Evolutionary conservation across 2,888 invertebrate genomes (phyloP).

Genomic region (Callosobruchus maculatus): DNA sequence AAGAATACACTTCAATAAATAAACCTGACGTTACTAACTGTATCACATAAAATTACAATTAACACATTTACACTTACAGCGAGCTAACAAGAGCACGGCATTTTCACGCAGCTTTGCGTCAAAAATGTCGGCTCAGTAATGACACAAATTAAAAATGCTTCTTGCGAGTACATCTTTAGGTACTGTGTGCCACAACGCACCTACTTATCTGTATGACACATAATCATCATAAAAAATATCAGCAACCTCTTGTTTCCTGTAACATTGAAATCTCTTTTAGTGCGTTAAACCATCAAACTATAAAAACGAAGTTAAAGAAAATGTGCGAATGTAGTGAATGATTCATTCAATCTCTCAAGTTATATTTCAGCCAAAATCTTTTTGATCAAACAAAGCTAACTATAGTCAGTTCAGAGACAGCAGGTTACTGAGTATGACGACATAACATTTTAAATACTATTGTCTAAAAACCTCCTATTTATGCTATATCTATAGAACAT

Average conservation of each 20-base stretch:
- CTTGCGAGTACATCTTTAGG: background rate
- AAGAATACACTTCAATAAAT: constrained; percentile 9
- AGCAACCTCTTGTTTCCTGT: background rate
- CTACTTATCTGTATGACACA: background rate
- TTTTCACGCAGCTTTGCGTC: background rate
- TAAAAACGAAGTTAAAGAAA: too few species aligned
- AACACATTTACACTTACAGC: background rate
- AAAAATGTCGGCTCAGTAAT: background rate
- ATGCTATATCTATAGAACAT: background rate
- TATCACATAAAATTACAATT: background rate
- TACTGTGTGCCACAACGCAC: background rate
- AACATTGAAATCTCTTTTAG: too few species aligned
- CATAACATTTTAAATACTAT: background rate
- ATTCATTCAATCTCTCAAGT: too few species aligned
- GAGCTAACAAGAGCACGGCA: background rate
- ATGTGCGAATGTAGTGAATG: too few species aligned
- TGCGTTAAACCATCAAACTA: too few species aligned
- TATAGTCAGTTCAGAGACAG: background rate
- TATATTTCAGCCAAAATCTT: too few species aligned
- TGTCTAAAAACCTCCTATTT: background rate
- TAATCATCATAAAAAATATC: background rate
- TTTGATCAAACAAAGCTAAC: too few species aligned
- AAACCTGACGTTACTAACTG: background rate
- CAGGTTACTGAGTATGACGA: background rate
- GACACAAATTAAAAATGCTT: background rate